A percentile compares a stretch with the other conserved stretches of the same genome.
Evolutionary conservation across 2,888 invertebrate genomes (phyloP).

Genomic region (Tenthredo livida): DNA sequence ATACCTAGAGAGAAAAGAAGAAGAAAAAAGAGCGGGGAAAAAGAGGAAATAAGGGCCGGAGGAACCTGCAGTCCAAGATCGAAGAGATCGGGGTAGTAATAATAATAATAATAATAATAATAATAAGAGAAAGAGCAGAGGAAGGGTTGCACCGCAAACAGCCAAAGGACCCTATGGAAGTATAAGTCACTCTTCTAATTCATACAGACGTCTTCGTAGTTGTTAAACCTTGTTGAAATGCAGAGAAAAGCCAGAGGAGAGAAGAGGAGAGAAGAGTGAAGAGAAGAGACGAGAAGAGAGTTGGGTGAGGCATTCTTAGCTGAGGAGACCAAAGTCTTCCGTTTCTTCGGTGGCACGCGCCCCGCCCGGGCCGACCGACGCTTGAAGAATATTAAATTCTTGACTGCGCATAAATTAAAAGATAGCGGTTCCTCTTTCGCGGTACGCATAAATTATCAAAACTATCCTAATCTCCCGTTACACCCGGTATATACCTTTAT

Average conservation of each 20-base stretch:
- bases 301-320: conserved; percentile 32
- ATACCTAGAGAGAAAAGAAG: conserved; percentile 12
- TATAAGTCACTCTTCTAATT: conserved; percentile 46
- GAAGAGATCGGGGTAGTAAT: background rate
- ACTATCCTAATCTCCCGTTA: conserved; percentile 50
- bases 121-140: background rate
- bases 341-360: conserved; percentile 65
- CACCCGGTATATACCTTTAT: conserved; percentile 26
- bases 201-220: conserved; percentile 45
- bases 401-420: conserved; percentile 76
- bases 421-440: conserved; percentile 63
- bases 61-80: background rate
- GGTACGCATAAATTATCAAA: conserved; percentile 46
- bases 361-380: conserved; percentile 64
- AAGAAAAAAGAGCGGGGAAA: conserved; percentile 35
- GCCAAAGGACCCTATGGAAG: background rate
- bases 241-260: conserved; percentile 58
- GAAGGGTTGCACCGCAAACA: background rate
- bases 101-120: background rate
- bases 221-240: conserved; percentile 71
- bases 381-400: conserved; percentile 76
- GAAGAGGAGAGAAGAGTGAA: background rate
- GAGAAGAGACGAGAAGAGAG: background rate
- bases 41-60: background rate
- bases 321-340: conserved; percentile 56